A percentile compares a stretch with the other conserved stretches of the same genome.
phyloP scores from a whole-genome alignment of 2,113 vertebrate species.

The Microtus pennsylvanicus region DNA sequence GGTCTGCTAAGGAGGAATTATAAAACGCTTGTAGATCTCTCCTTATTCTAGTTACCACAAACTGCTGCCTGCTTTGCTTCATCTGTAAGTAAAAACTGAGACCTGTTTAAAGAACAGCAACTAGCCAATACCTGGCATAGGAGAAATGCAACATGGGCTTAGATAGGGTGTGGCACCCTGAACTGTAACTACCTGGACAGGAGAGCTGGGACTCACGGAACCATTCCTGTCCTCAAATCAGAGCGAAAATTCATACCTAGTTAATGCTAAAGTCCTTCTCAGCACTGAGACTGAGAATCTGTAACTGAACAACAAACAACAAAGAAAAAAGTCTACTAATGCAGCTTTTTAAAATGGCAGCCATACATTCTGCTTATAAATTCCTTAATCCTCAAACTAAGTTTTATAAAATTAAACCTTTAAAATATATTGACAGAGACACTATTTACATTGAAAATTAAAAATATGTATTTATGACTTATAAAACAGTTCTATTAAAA shows the following conservation, averaged over 20 bases:
- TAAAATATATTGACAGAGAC: not conserved
- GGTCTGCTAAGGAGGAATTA: conserved; percentile 58
- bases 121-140: conserved; percentile 39
- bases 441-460: conserved; percentile 41
- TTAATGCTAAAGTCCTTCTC: not conserved
- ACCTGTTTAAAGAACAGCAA: not conserved
- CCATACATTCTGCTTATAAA: not conserved
- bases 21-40: conserved; percentile 59
- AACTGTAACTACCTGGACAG: not conserved
- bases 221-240: conserved; percentile 6
- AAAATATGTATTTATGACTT: conserved; percentile 41
- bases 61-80: not conserved
- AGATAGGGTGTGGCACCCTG: not conserved
- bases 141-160: not conserved
- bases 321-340: not conserved
- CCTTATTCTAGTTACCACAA: conserved; percentile 52
- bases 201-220: not conserved
- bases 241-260: conserved; percentile 21
- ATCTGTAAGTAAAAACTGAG: not conserved
- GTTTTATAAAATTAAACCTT: conserved; percentile 52
- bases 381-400: conserved; percentile 29
- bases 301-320: conserved; percentile 25
- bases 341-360: not conserved
- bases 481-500: conserved; percentile 36
- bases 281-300: not conserved